Evolutionary conservation across 2,888 invertebrate species (phyloP).

Genomic region (Dioctria rufipes): DNA sequence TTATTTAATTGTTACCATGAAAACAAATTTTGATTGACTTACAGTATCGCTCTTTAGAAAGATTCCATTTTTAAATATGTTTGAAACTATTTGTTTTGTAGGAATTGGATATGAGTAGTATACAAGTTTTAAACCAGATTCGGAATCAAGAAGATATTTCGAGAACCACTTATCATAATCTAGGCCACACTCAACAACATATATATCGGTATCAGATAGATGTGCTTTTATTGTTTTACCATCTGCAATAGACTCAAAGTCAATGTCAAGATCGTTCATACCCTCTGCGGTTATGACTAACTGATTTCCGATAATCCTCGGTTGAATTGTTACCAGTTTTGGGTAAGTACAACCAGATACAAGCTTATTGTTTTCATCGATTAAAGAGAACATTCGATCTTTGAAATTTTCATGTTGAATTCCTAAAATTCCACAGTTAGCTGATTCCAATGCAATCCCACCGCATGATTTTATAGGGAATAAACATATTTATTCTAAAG

Average conservation of each 20-base stretch:
- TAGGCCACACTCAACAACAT: constrained; percentile 82
- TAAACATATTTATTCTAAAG: constrained; percentile 32
- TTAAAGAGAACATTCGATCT: constrained; percentile 54
- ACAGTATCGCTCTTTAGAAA: constrained; percentile 60
- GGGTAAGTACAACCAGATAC: constrained; percentile 50
- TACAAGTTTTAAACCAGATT: constrained; percentile 74
- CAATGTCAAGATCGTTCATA: constrained; percentile 74
- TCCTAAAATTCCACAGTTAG: constrained; percentile 39
- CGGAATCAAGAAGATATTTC: constrained; percentile 69
- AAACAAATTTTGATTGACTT: constrained; percentile 16
- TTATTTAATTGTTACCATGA: background rate
- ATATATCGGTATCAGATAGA: constrained; percentile 75
- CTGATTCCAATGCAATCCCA: constrained; percentile 36
- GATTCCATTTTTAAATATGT: constrained; percentile 63
- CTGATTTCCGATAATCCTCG: constrained; percentile 67
- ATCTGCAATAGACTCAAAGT: constrained; percentile 67
- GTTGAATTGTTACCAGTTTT: constrained; percentile 53
- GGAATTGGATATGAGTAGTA: constrained; percentile 75
- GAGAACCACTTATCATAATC: constrained; percentile 83
- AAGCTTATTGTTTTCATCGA: constrained; percentile 44
- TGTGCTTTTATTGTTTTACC: constrained; percentile 67
- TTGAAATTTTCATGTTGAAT: constrained; percentile 18
- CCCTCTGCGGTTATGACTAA: constrained; percentile 74
- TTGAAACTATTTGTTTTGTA: constrained; percentile 60
- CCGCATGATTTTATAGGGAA: constrained; percentile 54